Conservation (phyloP, 2,113 vertebrate species). For the Gracilinanus agilis region DNA sequence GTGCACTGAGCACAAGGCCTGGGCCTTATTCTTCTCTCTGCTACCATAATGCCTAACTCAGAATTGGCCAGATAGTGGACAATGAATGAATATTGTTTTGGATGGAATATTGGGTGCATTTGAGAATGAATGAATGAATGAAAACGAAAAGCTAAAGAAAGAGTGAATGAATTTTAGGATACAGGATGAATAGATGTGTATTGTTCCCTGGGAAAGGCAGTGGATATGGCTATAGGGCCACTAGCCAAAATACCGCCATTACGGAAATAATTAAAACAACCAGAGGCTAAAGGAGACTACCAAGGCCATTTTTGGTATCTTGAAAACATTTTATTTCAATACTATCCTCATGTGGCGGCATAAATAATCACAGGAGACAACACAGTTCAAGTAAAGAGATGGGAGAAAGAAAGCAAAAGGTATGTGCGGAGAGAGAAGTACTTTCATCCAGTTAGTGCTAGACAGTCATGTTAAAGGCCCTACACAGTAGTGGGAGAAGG, state of each 20-base stretch:
- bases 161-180: not conserved
- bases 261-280: not conserved
- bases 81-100: not conserved
- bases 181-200: not conserved
- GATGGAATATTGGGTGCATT: not conserved
- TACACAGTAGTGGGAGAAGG: not conserved
- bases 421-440: slow-evolving; percentile 35
- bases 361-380: slow-evolving; percentile 83
- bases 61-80: not conserved
- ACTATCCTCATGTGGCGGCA: slow-evolving; percentile 82
- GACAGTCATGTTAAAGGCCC: not conserved
- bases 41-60: not conserved
- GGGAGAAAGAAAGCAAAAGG: slow-evolving; percentile 45
- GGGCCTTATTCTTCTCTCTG: not conserved
- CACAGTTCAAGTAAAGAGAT: slow-evolving; percentile 62
- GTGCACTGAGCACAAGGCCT: not conserved
- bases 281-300: slow-evolving; percentile 44
- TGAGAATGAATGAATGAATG: not conserved
- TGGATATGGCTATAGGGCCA: not conserved
- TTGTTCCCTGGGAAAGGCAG: not conserved
- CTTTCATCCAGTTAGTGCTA: slow-evolving; percentile 9
- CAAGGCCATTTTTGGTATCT: slow-evolving; percentile 27
- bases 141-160: not conserved
- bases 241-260: not conserved
- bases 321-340: slow-evolving; percentile 86